Percentiles rank a stretch among this genome's conserved stretches.
Evolutionary conservation across 2,888 invertebrate genomes (phyloP).

Genomic region (Acronicta leporina): DNA sequence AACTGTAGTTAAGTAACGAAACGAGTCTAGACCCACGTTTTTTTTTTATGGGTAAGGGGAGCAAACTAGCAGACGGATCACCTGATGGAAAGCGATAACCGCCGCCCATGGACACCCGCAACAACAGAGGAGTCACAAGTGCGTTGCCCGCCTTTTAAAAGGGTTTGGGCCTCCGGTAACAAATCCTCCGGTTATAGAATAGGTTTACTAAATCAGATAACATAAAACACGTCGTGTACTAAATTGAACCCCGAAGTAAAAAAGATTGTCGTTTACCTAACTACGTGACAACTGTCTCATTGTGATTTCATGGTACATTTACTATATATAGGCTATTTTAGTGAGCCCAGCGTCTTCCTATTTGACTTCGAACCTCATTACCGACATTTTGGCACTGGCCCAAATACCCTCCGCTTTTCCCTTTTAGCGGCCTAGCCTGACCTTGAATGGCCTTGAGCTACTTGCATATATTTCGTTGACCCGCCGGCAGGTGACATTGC

Average conservation of each 20-base stretch:
- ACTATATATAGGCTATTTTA: constrained; percentile 23
- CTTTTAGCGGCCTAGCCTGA: constrained; percentile 42
- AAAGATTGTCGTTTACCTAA: constrained; percentile 11
- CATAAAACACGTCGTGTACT: background rate
- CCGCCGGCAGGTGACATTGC: constrained; percentile 30
- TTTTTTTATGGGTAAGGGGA: no score
- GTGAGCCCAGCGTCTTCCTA: constrained; percentile 41
- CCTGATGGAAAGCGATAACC: no score
- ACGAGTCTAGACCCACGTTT: no score
- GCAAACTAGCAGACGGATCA: no score
- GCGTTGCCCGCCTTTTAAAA: no score
- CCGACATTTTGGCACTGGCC: constrained; percentile 43
- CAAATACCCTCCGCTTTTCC: constrained; percentile 48
- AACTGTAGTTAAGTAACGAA: no score
- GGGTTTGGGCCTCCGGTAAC: no score
- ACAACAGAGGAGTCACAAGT: no score
- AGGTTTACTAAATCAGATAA: background rate
- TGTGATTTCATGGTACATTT: constrained; percentile 47
- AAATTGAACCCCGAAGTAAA: background rate
- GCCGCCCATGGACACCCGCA: no score
- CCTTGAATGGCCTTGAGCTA: constrained; percentile 56
- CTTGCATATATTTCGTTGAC: constrained; percentile 47
- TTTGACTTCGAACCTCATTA: constrained; percentile 47
- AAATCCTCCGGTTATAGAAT: no score
- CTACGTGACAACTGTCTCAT: constrained; percentile 24